A percentile compares a stretch with the other conserved stretches of the same genome.
Evolutionary conservation across 2,113 vertebrate genomes (phyloP).

Genomic region (Lontra canadensis): DNA sequence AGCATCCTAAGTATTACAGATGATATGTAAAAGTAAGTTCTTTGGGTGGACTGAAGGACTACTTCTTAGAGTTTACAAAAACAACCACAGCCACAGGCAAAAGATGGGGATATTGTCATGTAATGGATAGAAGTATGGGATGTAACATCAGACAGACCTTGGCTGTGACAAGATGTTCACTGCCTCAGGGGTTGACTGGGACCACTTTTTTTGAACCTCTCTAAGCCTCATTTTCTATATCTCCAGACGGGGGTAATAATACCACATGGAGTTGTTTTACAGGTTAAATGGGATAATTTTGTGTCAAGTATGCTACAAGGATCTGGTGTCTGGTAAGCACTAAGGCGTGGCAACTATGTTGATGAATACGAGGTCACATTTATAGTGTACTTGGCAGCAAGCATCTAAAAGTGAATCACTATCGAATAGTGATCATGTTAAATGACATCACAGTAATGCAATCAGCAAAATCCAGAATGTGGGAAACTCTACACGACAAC

Average conservation of each 20-base stretch:
- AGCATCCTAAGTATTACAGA: neutral
- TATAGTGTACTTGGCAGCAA: neutral
- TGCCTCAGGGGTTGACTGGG: neutral
- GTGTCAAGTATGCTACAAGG: neutral
- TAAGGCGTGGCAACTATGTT: neutral
- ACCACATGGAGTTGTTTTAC: neutral
- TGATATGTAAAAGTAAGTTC: conserved; percentile 10
- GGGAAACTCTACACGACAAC: neutral
- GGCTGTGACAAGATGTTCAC: neutral
- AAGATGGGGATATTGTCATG: neutral
- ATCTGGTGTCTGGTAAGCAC: neutral
- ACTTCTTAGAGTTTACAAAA: neutral
- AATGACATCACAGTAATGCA: neutral
- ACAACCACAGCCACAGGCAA: neutral
- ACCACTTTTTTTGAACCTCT: neutral
- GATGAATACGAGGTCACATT: neutral
- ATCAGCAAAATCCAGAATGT: neutral
- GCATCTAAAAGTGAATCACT: neutral
- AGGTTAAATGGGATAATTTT: neutral
- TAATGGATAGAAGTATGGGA: neutral
- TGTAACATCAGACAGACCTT: neutral
- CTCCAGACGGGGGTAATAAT: neutral
- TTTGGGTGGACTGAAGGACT: neutral
- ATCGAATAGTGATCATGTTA: neutral
- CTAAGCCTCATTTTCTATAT: neutral